Percentiles rank a stretch among this genome's conserved stretches.
phyloP scores from a whole-genome alignment of 2,888 invertebrate genomes.

The Epinotia ramella region DNA sequence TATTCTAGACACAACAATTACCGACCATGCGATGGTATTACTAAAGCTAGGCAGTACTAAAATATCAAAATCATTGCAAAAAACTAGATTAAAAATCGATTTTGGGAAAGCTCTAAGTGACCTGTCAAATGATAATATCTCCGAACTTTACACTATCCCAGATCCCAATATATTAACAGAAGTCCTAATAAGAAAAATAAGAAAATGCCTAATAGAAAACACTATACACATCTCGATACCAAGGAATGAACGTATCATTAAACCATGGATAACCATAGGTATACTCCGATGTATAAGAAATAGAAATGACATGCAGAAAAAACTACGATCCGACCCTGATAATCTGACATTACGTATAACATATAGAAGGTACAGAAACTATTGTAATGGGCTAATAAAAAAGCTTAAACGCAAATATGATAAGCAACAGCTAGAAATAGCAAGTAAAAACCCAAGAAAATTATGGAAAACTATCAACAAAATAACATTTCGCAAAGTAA shows the following conservation, averaged over 20 bases:
- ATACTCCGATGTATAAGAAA: neutral
- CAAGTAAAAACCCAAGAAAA: neutral
- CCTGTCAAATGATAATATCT: neutral
- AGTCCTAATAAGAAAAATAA: neutral
- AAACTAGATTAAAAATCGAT: neutral
- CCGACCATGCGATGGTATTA: conserved; percentile 9
- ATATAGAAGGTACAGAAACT: neutral
- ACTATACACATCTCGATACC: neutral
- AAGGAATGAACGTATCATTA: neutral
- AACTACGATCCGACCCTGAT: neutral
- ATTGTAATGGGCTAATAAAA: neutral
- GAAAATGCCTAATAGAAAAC: neutral
- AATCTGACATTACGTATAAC: neutral
- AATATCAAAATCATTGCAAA: neutral
- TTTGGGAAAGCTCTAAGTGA: neutral
- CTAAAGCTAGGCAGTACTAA: neutral
- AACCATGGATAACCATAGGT: conserved; percentile 3
- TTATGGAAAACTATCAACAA: too few relatives aligned
- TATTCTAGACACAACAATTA: neutral
- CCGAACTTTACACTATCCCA: neutral
- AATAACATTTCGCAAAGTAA: too few relatives aligned
- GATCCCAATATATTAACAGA: neutral
- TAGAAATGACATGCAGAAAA: conserved; percentile 1
- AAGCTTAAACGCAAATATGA: neutral
- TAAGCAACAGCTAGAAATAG: neutral